Conservation (phyloP, 2,888 invertebrate genomes). For the Oxytorus armatus region DNA sequence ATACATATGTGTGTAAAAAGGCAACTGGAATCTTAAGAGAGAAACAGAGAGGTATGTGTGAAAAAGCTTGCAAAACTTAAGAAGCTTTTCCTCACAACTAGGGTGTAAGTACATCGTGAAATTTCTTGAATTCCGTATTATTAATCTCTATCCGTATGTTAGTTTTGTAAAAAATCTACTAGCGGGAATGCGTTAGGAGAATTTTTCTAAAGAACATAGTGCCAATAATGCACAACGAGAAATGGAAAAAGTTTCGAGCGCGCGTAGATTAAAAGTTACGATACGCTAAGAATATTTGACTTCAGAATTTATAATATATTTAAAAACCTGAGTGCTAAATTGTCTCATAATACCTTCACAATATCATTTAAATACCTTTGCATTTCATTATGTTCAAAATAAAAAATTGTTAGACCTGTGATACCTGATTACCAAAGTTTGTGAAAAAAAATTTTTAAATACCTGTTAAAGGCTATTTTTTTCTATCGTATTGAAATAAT, state of each 20-base stretch:
- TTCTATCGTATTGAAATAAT: no score
- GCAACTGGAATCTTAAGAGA: neutral
- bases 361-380: no score
- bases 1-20: slow-evolving; percentile 8
- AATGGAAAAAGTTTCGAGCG: neutral
- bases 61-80: neutral
- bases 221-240: neutral
- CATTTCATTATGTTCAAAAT: no score
- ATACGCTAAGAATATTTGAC: neutral
- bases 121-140: slow-evolving; percentile 20
- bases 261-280: neutral
- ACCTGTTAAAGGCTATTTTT: no score
- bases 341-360: no score
- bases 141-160: slow-evolving; percentile 5
- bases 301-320: neutral
- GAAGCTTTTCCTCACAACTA: slow-evolving; percentile 1
- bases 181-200: neutral
- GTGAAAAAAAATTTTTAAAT: no score
- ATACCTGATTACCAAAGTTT: no score
- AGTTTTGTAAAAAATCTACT: slow-evolving; percentile 5
- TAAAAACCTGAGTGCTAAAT: neutral
- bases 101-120: neutral
- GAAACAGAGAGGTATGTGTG: neutral
- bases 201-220: neutral
- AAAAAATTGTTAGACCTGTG: no score